phyloP scores from a whole-genome alignment of 2,113 vertebrate species.

The Planiliza haematocheilus region DNA sequence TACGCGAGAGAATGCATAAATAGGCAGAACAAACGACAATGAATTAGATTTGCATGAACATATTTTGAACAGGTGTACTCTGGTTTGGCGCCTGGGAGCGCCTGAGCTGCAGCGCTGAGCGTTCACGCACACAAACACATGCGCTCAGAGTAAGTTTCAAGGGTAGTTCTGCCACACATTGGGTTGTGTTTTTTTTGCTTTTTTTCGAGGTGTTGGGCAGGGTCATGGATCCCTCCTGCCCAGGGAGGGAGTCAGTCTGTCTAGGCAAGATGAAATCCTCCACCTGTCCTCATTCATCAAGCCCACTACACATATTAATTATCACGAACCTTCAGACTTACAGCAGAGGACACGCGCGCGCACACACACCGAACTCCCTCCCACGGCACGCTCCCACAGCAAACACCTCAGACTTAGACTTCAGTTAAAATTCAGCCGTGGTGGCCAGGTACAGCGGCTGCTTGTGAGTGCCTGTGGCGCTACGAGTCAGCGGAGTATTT shows the following conservation, averaged over 20 bases:
- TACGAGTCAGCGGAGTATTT: slow-evolving; percentile 53
- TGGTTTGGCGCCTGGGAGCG: slow-evolving; percentile 20
- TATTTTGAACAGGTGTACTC: slow-evolving; percentile 40
- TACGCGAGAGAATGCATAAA: slow-evolving; percentile 12
- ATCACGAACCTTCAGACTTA: slow-evolving; percentile 84
- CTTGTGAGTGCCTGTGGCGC: slow-evolving; percentile 54
- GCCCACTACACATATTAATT: slow-evolving; percentile 84
- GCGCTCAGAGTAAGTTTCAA: slow-evolving; percentile 61
- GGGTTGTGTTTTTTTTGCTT: slow-evolving; percentile 53
- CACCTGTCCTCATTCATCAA: slow-evolving; percentile 87
- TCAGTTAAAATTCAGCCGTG: slow-evolving; percentile 47
- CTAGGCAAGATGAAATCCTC: slow-evolving; percentile 82
- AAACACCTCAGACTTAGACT: slow-evolving; percentile 33
- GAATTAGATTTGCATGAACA: slow-evolving; percentile 39
- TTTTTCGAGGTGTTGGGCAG: slow-evolving; percentile 68
- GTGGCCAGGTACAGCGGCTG: slow-evolving; percentile 37
- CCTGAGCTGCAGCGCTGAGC: neutral
- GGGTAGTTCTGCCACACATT: slow-evolving; percentile 60
- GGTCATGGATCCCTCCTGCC: slow-evolving; percentile 79
- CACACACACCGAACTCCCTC: neutral
- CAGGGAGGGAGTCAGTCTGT: slow-evolving; percentile 80
- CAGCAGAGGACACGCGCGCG: slow-evolving; percentile 82
- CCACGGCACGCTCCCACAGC: slow-evolving; percentile 10
- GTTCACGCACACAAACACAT: slow-evolving; percentile 11
- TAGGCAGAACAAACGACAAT: slow-evolving; percentile 18